phyloP scores from a whole-genome alignment of 2,888 invertebrate genomes.

The Ophonus ardosiacus region DNA sequence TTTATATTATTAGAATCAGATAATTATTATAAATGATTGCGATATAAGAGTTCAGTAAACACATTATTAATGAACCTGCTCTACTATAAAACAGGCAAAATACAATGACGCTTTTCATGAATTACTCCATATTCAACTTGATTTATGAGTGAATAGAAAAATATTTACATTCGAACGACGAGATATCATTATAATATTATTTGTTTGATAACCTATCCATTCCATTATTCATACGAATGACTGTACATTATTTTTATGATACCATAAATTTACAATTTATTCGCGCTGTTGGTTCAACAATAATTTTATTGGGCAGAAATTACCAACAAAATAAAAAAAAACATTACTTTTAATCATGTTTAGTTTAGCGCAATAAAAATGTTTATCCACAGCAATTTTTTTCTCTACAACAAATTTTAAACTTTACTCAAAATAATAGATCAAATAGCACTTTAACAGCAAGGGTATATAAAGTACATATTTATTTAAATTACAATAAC shows the following conservation, averaged over 20 bases:
- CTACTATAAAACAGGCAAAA: constrained; percentile 61
- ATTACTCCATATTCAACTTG: constrained; percentile 47
- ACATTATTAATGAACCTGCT: constrained; percentile 60
- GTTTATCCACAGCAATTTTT: no score
- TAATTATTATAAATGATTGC: constrained; percentile 63
- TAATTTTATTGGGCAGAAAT: background rate
- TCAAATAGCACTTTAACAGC: no score
- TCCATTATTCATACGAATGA: constrained; percentile 2
- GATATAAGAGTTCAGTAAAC: constrained; percentile 62
- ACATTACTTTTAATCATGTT: background rate
- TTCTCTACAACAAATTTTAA: no score
- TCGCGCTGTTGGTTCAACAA: background rate
- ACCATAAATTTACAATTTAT: constrained; percentile 23
- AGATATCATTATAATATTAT: constrained; percentile 44
- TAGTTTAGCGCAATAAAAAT: background rate
- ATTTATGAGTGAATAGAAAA: constrained; percentile 41
- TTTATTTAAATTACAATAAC: no score
- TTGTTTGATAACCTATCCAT: constrained; percentile 31
- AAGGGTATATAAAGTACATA: no score
- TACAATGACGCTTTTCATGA: constrained; percentile 60
- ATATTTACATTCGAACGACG: constrained; percentile 32
- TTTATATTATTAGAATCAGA: constrained; percentile 63
- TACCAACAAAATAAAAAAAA: background rate
- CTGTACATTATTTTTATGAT: constrained; percentile 19
- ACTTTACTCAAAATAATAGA: no score